Conservation (phyloP, 2,888 invertebrate genomes). For the Oscheius myriophilus region DNA sequence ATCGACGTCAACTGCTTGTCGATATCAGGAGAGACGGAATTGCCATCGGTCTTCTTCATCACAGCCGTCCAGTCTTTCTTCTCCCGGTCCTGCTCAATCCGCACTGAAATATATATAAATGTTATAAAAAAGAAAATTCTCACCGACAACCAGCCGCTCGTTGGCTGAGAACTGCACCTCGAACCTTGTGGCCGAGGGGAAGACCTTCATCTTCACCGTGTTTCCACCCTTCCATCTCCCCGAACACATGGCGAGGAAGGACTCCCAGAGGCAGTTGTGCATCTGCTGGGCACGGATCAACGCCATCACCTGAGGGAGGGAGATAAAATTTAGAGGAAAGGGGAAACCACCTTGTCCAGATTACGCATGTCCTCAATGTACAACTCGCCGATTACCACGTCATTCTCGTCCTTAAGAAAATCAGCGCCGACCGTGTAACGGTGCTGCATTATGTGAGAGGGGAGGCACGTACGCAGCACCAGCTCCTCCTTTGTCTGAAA, state of each 20-base stretch:
- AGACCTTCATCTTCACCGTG: slow-evolving; percentile 19
- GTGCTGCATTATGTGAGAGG: slow-evolving; percentile 35
- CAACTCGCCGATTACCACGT: slow-evolving; percentile 41
- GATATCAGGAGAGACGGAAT: slow-evolving; percentile 25
- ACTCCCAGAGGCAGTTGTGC: slow-evolving; percentile 48
- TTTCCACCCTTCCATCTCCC: slow-evolving; percentile 18
- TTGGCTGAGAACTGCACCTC: slow-evolving; percentile 33
- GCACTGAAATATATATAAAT: slow-evolving; percentile 29
- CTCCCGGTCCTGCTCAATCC: slow-evolving; percentile 23
- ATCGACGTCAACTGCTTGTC: slow-evolving; percentile 35
- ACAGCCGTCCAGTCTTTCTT: slow-evolving; percentile 29
- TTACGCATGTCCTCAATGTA: slow-evolving; percentile 38
- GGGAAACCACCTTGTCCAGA: slow-evolving; percentile 29
- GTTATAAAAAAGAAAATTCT: background rate
- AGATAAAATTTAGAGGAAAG: background rate
- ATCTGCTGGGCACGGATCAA: slow-evolving; percentile 41
- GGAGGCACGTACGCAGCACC: slow-evolving; percentile 34
- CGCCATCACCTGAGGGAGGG: slow-evolving; percentile 13
- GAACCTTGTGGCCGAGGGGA: slow-evolving; percentile 25
- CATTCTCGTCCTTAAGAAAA: slow-evolving; percentile 37
- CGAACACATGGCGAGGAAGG: slow-evolving; percentile 41
- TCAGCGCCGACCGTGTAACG: slow-evolving; percentile 32
- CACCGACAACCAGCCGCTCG: slow-evolving; percentile 28
- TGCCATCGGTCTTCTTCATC: slow-evolving; percentile 23
- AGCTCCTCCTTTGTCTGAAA: slow-evolving; percentile 7